These are phyloP conservation scores for Hyphantria cunea DNA, from an alignment of 1,140 invertebrate species.

Conservation along the genomic window DNA sequence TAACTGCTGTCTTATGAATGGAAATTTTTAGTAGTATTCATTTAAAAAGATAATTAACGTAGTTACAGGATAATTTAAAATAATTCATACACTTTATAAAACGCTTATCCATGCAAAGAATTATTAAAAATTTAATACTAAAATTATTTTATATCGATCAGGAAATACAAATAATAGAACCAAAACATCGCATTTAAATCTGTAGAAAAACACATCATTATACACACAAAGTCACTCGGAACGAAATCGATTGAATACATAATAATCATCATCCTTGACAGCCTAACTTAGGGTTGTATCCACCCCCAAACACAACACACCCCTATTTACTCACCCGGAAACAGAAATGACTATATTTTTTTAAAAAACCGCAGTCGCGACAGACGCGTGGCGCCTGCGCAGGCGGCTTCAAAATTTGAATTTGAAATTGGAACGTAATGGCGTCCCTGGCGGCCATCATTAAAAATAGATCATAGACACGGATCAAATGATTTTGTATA, in stretches of 20 bases:
- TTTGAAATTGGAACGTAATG: constrained; percentile 59
- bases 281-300: constrained; percentile 16
- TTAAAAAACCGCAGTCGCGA: constrained; percentile 54
- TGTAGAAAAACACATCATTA: constrained; percentile 7
- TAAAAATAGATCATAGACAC: constrained; percentile 65
- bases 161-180: not conserved
- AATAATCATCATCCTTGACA: constrained; percentile 44
- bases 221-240: constrained; percentile 28
- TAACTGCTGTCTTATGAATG: too few species aligned
- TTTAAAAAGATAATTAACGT: too few species aligned
- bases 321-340: constrained; percentile 49
- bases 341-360: constrained; percentile 56
- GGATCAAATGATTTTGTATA: constrained; percentile 46
- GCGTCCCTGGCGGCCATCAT: constrained; percentile 53
- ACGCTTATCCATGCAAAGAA: too few species aligned
- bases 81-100: too few species aligned
- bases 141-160: too few species aligned
- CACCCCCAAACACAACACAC: constrained; percentile 32
- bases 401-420: constrained; percentile 52
- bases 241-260: constrained; percentile 44
- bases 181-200: constrained; percentile 5
- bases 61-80: too few species aligned
- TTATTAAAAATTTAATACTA: too few species aligned
- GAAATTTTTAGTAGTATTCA: too few species aligned
- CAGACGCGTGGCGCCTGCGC: constrained; percentile 53